A percentile compares a stretch with the other conserved stretches of the same genome.
phyloP scores from a whole-genome alignment of 2,113 vertebrate genomes.

The Saccopteryx leptura region DNA sequence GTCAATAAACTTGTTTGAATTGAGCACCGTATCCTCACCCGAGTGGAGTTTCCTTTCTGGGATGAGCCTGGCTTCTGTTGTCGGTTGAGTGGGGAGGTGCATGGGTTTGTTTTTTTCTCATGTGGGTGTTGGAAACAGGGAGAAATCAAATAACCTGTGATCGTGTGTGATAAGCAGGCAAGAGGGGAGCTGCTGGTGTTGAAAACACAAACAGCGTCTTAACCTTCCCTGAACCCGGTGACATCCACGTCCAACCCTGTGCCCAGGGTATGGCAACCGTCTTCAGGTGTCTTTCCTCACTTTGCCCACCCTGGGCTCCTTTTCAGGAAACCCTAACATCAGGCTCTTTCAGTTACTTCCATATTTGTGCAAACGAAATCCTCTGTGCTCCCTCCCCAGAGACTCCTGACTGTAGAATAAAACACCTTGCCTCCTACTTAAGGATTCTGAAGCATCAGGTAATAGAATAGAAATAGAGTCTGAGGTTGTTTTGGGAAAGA shows the following conservation, averaged over 20 bases:
- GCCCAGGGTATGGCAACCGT: accelerated
- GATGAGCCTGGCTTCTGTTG: not conserved
- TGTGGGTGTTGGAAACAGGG: not conserved
- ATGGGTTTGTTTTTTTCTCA: not conserved
- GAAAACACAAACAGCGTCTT: no score
- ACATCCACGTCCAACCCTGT: no score
- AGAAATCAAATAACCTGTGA: not conserved
- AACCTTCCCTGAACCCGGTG: not conserved
- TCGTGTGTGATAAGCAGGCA: not conserved
- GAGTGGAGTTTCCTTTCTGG: not conserved
- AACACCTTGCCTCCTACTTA: not conserved
- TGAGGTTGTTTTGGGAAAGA: not conserved
- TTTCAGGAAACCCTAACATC: not conserved
- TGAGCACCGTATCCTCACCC: not conserved
- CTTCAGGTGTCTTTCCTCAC: not conserved
- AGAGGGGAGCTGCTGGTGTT: not conserved
- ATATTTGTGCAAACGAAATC: not conserved
- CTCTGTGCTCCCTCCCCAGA: not conserved
- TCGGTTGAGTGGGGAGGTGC: not conserved
- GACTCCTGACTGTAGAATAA: not conserved
- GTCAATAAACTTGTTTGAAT: slow-evolving; percentile 75
- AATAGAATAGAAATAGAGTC: not conserved
- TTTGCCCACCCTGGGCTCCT: not conserved
- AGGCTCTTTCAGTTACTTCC: not conserved
- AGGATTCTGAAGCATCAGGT: slow-evolving; percentile 12